Base-by-base conservation (phyloP, 2,888 invertebrate genomes). In the Cephus runcator region DNA sequence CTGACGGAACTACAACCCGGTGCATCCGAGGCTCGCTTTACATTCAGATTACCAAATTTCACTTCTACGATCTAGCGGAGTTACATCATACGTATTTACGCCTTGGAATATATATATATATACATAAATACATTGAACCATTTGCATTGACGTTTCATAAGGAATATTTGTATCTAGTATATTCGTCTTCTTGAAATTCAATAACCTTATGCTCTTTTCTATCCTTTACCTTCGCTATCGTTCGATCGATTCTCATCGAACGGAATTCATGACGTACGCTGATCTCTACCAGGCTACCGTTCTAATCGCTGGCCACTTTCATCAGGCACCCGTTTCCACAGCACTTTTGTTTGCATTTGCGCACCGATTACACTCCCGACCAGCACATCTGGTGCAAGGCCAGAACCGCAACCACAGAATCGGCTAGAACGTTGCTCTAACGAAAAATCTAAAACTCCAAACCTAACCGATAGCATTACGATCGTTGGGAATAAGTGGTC, bases 1-100 rank as follows among this genome's bases (percentile, higher is more conserved):
- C 81, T 81, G 81, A 77, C 81, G 79, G 83, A 84, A 84, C 82
- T 82, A 80, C 79, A 80, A 84, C 77, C 82, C 78, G 84, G 80
- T 83, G 85, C 84, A 84, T 85, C 34, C 34, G 15, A 34, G 34
- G 23, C 3, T 33, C 73, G 73, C 31, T 33, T 71, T 31, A 71
- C 33, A 71, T 71, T 56, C 9, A 9, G 56, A 56, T 23, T 56
- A 56, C 23, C 56, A 23, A 56, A 56, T 56, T 56, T 56, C 56
- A 9, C 23, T 56, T 56, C 56, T 56, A 56, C 56, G 9, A 23
- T 9, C 56, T 23, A 9, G 2, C 56, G 9, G 23, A 56, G 23
- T 56, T 9, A 56, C 56, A 56, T 56, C 23, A 23, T 23, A 15
- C 40, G 40, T 40, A 23, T 40, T 40, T 40, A 23, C 40, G 6